Evolutionary conservation across 2,888 invertebrate genomes (phyloP).

Genomic region (Pristionchus arcanus): DNA sequence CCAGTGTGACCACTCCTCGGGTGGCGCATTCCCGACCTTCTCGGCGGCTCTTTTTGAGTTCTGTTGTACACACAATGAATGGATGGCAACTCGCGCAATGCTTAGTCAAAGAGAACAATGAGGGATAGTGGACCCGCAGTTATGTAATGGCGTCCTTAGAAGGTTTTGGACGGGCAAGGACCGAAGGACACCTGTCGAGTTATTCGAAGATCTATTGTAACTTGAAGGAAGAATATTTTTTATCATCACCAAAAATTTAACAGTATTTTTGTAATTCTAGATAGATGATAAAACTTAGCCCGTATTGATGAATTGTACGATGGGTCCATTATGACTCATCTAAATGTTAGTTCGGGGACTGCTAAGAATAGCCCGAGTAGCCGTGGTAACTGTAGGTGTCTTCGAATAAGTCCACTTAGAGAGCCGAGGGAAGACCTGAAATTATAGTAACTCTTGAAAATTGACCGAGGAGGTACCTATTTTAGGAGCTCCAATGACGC

Average conservation of each 20-base stretch:
- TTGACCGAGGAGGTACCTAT: neutral
- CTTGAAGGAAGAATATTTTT: neutral
- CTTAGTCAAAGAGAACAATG: conserved; percentile 50
- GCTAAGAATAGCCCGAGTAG: neutral
- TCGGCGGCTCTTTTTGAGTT: conserved; percentile 1
- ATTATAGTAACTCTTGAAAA: neutral
- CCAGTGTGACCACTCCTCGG: conserved; percentile 32
- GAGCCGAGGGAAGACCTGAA: neutral
- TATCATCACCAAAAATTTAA: neutral
- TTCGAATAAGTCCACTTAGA: neutral
- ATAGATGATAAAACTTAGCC: neutral
- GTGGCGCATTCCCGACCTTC: conserved; percentile 38
- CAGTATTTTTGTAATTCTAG: neutral
- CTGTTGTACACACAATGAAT: conserved; percentile 22
- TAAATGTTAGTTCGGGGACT: neutral
- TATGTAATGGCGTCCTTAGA: conserved; percentile 39
- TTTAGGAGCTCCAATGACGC: neutral
- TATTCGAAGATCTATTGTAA: neutral
- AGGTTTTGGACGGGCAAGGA: neutral
- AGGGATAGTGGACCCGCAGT: neutral
- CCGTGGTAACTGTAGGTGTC: neutral
- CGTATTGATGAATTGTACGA: neutral
- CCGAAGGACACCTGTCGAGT: conserved; percentile 32
- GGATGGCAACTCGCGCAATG: conserved; percentile 41
- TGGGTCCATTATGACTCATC: neutral